Conservation (phyloP, 2,888 invertebrate genomes). For the Caenorhabditis sp. region DNA sequence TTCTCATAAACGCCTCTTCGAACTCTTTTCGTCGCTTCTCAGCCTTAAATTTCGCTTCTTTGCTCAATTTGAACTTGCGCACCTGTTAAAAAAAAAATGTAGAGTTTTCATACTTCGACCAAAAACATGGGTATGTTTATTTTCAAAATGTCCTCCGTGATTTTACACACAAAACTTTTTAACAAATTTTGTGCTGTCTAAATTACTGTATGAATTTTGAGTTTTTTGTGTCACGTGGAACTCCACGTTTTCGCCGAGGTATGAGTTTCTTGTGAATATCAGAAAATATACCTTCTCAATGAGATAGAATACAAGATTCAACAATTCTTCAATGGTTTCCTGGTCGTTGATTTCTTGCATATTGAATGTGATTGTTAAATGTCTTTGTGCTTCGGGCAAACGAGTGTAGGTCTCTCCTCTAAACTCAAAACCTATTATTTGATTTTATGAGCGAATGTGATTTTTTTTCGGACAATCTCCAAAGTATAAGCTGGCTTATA, state of each 20-base stretch:
- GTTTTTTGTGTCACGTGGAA: no score
- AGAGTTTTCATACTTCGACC: no score
- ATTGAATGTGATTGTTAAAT: constrained; percentile 80
- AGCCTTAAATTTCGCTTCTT: constrained; percentile 77
- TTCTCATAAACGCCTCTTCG: constrained; percentile 90
- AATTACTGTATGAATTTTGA: no score
- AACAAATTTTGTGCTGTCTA: no score
- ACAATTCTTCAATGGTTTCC: constrained; percentile 39
- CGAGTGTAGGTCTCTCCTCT: constrained; percentile 72
- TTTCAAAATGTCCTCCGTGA: constrained; percentile 71
- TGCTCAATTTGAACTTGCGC: constrained; percentile 30
- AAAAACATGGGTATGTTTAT: no score
- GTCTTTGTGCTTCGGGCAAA: constrained; percentile 78
- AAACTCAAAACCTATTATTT: no score
- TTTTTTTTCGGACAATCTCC: no score
- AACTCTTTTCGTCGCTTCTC: constrained; percentile 92
- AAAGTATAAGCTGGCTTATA: no score
- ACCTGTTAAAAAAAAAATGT: not conserved
- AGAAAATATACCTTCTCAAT: constrained; percentile 79
- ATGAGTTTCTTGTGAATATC: no score
- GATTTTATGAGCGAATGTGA: no score
- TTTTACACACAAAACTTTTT: constrained; percentile 77
- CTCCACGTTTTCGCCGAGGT: no score
- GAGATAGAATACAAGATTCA: constrained; percentile 80
- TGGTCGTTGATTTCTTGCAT: constrained; percentile 32